Conservation (phyloP, 2,797 vertebrate genomes). For the Gadopsis bispinosus region DNA sequence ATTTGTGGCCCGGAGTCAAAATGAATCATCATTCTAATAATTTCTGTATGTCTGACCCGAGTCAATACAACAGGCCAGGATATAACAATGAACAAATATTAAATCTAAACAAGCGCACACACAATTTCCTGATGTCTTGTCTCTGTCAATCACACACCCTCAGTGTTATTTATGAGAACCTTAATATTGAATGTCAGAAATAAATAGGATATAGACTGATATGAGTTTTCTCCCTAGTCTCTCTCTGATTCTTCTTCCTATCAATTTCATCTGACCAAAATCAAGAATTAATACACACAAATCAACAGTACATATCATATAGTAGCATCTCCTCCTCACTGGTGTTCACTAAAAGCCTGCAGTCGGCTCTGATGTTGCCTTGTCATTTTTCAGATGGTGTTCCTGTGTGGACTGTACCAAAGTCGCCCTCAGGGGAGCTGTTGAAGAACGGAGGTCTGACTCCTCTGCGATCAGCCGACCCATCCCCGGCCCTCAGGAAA, state of each 20-base stretch:
- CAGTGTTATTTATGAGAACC: conserved; percentile 13
- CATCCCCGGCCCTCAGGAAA: conserved; percentile 85
- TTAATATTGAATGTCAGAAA: conserved; percentile 41
- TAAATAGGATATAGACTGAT: conserved; percentile 8
- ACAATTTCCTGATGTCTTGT: conserved; percentile 62
- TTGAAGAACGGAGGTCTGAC: conserved; percentile 90
- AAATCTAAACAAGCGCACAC: conserved; percentile 10
- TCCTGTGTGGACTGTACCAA: conserved; percentile 92
- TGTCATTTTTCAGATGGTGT: conserved; percentile 87
- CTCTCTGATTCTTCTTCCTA: conserved; percentile 11
- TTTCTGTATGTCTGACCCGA: conserved; percentile 9
- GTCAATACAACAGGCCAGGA: background rate
- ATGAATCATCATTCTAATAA: conserved; percentile 17
- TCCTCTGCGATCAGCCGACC: conserved; percentile 87
- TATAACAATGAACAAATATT: conserved; percentile 38
- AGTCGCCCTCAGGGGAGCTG: conserved; percentile 90
- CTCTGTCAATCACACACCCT: conserved; percentile 33
- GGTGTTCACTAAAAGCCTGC: conserved; percentile 4
- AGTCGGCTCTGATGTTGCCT: conserved; percentile 43
- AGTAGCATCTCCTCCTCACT: background rate
- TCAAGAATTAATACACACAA: background rate
- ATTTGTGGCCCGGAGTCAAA: conserved; percentile 10
- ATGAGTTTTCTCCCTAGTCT: background rate
- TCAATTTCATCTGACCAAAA: background rate
- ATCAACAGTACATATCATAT: background rate